Evolutionary conservation across 35 echinoderm and acorn worm species (phyloP), one percentile per base, ranked within the genome.

Genomic region (Holothuria glaberrima): DNA sequence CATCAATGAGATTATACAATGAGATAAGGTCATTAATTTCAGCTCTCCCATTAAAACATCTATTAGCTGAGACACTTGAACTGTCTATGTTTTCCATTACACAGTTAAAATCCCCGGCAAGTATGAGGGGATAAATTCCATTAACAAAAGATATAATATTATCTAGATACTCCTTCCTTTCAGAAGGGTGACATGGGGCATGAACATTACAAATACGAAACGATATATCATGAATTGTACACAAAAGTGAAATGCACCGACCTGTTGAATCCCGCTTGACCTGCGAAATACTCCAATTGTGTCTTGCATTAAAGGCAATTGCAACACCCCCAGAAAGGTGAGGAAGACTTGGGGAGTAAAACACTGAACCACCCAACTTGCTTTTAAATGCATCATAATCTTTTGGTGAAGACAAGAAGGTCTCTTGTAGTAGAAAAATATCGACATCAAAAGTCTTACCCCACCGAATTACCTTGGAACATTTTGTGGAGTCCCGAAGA

Each of bases 21-120:
- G 34, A 73, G 17, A 73, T 31, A 1, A 89, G 17, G 56, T 29
- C 31, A 28, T 21, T 24, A 24, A 89, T 57, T n/a, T 89, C 87
- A 17, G 75, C 75, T 75, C 31, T 78, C 16, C 72, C 88, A 18
- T 59, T 59, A 80, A 90, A 90, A 35, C 3, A 26, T 70, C 26
- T 70, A 32, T 48, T 61, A 48, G 60, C 60, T 25, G 32, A n/a
- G 31, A 48, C 69, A 52, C 28, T 32, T 29, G 63, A 57, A 56
- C 70, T 74, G 56, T 89, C 87, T 12, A 30, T 50, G 9, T 24
- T 29, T 26, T 56, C 18, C 28, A 89, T 52, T 21, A 89, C 56
- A 89, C 87, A 89, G 58, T 89, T 89, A 89, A 89, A 89, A 77
- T 77, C 67, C n/a, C 87, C 71, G 4, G 22, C 87, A 9, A 89